Percentiles rank a stretch among this genome's conserved stretches.
Evolutionary conservation across 35 echinoderm and acorn worm species (phyloP).

Genomic region (Apostichopus japonicus): DNA sequence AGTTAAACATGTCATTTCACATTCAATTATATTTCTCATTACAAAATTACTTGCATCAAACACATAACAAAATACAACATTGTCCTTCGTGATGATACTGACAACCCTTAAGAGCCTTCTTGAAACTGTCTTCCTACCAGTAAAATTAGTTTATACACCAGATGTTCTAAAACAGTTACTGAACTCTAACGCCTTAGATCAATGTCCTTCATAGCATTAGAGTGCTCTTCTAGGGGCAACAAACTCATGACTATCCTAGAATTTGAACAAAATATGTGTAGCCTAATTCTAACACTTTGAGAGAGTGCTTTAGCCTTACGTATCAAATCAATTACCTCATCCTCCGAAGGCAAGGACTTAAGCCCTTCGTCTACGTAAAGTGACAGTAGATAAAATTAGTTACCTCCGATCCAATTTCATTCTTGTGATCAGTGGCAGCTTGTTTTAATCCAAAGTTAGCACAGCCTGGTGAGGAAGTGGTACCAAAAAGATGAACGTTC

Average conservation of each 20-base stretch:
- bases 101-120: too few species aligned
- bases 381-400: too few species aligned
- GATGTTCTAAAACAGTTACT: neutral
- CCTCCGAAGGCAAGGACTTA: neutral
- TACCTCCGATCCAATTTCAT: constrained; percentile 48
- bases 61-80: too few species aligned
- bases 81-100: too few species aligned
- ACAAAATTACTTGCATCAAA: too few species aligned
- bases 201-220: constrained; percentile 39
- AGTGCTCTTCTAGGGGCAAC: constrained; percentile 13
- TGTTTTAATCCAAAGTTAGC: constrained; percentile 79
- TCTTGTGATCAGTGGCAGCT: constrained; percentile 48
- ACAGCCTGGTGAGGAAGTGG: constrained; percentile 19
- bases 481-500: constrained; percentile 20
- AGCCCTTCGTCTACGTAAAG: constrained; percentile 87
- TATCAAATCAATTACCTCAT: neutral
- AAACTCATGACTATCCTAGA: constrained; percentile 23
- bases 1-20: too few species aligned
- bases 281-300: neutral
- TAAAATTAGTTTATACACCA: too few species aligned
- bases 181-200: constrained; percentile 47
- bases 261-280: constrained; percentile 55
- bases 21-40: too few species aligned
- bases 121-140: too few species aligned
- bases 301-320: constrained; percentile 1